Base-by-base conservation (phyloP, 2,888 invertebrate genomes). In the Bellardia pandia region DNA sequence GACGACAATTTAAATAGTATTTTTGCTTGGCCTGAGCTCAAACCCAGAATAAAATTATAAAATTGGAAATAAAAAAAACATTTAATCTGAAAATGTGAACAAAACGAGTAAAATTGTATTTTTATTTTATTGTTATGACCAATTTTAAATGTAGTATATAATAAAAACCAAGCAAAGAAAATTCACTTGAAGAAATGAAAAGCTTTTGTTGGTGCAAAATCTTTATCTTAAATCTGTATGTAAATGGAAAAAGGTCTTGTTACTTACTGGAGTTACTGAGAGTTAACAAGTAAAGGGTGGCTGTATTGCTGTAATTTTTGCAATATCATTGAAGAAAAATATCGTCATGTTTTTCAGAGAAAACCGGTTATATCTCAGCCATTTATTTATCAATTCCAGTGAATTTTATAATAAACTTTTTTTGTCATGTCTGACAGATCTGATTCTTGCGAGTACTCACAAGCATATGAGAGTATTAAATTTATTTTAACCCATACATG, bases 81-180 rank as follows among this genome's bases (percentile, higher is more conserved):
- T 62, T 62, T 62, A 58, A 58, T 62, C n/a, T 37, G n/a, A 62
- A 33, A 37, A 37, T 37, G 14, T 37, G 6, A n/a, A n/a, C 37
- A 62, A 62, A 62, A 62, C 37, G 37, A 42, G 8, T 16, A 23
- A 42, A 66, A 42, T 66, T 66, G 16, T 42, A 42, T 66, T 42
- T 64, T 66, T 66, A 30, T 66, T 74, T 45, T 33, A 53, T 56
- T 75, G 13, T 75, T 48, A 48, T 60, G 45, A 42, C 45, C 66
- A 66, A 66, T 66, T 30, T 66, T 23, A 66, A 66, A 42, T 66
- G 16, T 16, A 30, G 11, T n/a, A n/a, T n/a, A 58, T 30, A 58
- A 30, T 58, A 58, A 56, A 56, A 23, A 23, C 9, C 23, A 56
- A 56, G 9, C 23, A 56, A 56, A 23, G 23, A 9, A 56, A 56